Evolutionary conservation across 2,888 invertebrate species (phyloP).

Genomic region (Drosophila falleni): DNA sequence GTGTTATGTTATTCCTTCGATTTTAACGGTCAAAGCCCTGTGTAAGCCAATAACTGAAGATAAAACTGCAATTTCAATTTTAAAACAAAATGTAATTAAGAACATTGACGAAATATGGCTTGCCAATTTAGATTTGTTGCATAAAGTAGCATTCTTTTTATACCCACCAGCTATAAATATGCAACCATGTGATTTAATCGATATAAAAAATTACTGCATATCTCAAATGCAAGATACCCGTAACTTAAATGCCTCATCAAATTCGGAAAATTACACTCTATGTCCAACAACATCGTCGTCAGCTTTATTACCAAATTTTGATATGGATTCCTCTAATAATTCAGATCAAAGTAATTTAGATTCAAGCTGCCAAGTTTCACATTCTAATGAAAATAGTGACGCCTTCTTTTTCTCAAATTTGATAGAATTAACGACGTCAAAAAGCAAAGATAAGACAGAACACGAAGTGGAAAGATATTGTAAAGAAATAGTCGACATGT

Average conservation of each 20-base stretch:
- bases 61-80: not conserved
- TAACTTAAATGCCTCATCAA: not conserved
- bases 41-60: not conserved
- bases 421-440: not conserved
- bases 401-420: slow-evolving; percentile 1
- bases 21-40: not conserved
- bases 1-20: not conserved
- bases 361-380: not conserved
- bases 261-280: not conserved
- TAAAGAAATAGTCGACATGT: not conserved
- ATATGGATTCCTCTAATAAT: not conserved
- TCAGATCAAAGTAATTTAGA: not conserved
- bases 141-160: slow-evolving; percentile 2
- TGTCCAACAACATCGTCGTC: not conserved
- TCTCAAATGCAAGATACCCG: not conserved
- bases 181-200: slow-evolving; percentile 1
- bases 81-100: slow-evolving; percentile 3
- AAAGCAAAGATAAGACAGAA: not conserved
- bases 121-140: not conserved
- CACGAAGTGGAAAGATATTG: not conserved
- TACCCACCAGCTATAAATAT: slow-evolving; percentile 2
- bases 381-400: not conserved
- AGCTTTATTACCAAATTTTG: not conserved
- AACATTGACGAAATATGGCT: slow-evolving; percentile 2
- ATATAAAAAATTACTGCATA: not conserved